These are phyloP conservation scores for Melanophora roralis DNA, from an alignment of 2,888 invertebrate species.

Conservation along the genomic window DNA sequence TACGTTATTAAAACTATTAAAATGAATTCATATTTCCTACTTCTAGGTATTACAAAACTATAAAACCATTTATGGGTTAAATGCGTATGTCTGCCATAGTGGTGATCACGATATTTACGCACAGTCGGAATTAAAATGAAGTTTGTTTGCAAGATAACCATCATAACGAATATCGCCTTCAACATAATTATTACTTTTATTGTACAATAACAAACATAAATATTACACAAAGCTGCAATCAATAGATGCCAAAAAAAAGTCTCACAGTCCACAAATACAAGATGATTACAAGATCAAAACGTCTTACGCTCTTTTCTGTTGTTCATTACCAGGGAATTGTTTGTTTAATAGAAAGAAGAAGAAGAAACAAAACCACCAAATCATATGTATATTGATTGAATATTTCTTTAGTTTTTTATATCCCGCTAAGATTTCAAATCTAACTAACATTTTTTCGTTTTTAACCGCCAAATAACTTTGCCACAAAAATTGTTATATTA, in stretches of 20 bases:
- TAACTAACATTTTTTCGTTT: slow-evolving; percentile 28
- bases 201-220: slow-evolving; percentile 26
- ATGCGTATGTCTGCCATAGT: not conserved
- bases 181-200: slow-evolving; percentile 6
- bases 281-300: slow-evolving; percentile 43
- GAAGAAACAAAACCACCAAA: not conserved
- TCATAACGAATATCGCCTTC: slow-evolving; percentile 6
- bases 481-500: not conserved
- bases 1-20: no score
- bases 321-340: slow-evolving; percentile 26
- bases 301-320: not conserved
- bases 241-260: slow-evolving; percentile 10
- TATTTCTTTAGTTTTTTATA: slow-evolving; percentile 40
- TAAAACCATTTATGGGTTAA: slow-evolving; percentile 19
- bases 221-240: slow-evolving; percentile 1
- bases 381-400: slow-evolving; percentile 21
- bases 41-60: no score
- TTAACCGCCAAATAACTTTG: slow-evolving; percentile 1
- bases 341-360: slow-evolving; percentile 2
- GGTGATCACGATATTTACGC: not conserved
- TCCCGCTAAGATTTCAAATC: slow-evolving; percentile 59
- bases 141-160: slow-evolving; percentile 11
- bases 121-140: slow-evolving; percentile 38
- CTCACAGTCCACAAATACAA: slow-evolving; percentile 37
- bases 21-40: no score